Evolutionary conservation across 2,888 invertebrate genomes (phyloP).

Genomic region (Chironomus tentans): DNA sequence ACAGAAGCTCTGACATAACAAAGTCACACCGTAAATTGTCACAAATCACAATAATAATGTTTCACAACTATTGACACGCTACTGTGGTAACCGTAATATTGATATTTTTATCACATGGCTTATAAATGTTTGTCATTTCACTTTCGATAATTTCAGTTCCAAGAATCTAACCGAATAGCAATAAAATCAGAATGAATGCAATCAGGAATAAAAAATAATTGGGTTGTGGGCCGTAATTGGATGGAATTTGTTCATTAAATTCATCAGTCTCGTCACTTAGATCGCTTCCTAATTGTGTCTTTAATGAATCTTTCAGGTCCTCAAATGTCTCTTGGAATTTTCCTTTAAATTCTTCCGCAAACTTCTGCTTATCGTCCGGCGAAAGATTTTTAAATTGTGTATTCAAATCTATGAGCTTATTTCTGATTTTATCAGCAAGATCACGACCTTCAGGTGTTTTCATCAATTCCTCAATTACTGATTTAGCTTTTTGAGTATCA

Average conservation of each 20-base stretch:
- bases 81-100: no score
- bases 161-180: constrained; percentile 40
- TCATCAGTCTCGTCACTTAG: background rate
- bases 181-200: constrained; percentile 39
- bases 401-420: constrained; percentile 30
- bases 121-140: no score
- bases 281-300: background rate
- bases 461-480: constrained; percentile 38
- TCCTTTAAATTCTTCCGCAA: constrained; percentile 32
- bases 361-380: constrained; percentile 39
- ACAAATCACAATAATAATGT: no score
- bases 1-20: no score
- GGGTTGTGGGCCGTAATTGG: constrained; percentile 33
- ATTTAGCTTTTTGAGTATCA: constrained; percentile 39
- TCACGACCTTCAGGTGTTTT: constrained; percentile 38
- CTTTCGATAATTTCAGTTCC: no score
- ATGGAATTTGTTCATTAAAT: background rate
- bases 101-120: no score
- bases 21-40: no score
- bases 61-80: no score
- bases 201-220: constrained; percentile 39
- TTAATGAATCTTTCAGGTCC: constrained; percentile 31
- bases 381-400: constrained; percentile 32
- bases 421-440: constrained; percentile 25
- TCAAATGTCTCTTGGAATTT: constrained; percentile 41